A percentile compares a stretch with the other conserved stretches of the same genome.
Conservation (phyloP, 2,113 vertebrate genomes). For the Tachysurus fulvidraco region DNA sequence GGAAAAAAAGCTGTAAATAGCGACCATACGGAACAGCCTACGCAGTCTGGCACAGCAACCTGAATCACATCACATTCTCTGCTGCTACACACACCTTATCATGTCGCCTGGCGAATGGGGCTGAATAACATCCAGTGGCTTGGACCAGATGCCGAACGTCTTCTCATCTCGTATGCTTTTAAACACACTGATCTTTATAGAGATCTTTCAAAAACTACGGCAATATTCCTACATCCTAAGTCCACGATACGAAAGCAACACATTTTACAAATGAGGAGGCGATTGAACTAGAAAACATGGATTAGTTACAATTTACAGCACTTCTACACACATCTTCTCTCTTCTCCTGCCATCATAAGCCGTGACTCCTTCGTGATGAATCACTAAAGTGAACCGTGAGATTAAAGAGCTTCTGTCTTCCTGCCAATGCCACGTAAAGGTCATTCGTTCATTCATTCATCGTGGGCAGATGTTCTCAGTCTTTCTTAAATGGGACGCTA, state of each 20-base stretch:
- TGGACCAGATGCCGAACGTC: not conserved
- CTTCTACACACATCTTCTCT: not conserved
- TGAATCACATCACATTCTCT: constrained; percentile 11
- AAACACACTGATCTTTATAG: not conserved
- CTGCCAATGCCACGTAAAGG: not conserved
- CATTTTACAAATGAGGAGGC: not conserved
- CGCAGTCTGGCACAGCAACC: constrained; percentile 16
- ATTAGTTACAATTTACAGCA: not conserved
- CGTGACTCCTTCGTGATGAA: not conserved
- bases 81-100: constrained; percentile 29
- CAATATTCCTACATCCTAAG: not conserved
- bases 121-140: not conserved
- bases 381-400: not conserved
- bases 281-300: not conserved
- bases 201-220: no score
- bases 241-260: not conserved
- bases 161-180: not conserved
- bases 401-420: not conserved
- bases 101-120: not conserved
- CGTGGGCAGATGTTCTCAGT: not conserved
- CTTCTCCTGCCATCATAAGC: constrained; percentile 30
- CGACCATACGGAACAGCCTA: constrained; percentile 27
- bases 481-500: not conserved
- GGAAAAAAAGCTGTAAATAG: constrained; percentile 9
- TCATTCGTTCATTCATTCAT: not conserved